Evolutionary conservation across 2,888 invertebrate genomes (phyloP), one percentile per base, ranked within the genome.

Genomic region (Drosophila rubida): DNA sequence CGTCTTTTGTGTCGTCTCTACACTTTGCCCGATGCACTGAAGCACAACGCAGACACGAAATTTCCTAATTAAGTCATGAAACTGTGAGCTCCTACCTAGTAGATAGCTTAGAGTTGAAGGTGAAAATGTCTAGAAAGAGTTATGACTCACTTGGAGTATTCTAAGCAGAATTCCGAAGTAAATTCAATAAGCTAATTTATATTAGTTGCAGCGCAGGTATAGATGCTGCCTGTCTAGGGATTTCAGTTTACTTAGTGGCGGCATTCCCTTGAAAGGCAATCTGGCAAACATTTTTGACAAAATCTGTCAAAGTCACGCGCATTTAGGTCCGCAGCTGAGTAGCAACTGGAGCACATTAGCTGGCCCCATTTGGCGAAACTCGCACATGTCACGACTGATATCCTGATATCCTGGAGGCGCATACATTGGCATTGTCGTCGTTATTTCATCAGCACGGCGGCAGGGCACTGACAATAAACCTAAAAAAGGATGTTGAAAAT

Each of bases 281-380:
- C 75, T 76, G 69, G 69, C 63, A 48, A 72, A 69, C 66, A 68
- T 75, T 77, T 60, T 54, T 58, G 57, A 42, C 51, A 72, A 75
- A 82, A 69, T 75, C 69, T 58, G 71, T 71, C 73, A 78, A 80
- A 80, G 75, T 85, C 85, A 80, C 54, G 51, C 59, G 67, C 53
- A 22, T 76, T 76, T 71, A 67, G 66, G 63, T 69, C 44, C 46
- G 11, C 13, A 45, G 62, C 55, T 61, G 78, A 63, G 42, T 59
- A 30, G 44, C 16, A 50, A 68, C 35, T 58, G 55, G 44, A 78
- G 73, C 69, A 75, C 70, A 74, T 69, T 80, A 81, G 75, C 62
- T 72, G 37, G 42, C 41, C 59, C 61, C 69, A 37, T 35, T 41
- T 45, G 60, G 45, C 4, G 14, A 72, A 65, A 64, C 66, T 75